Conservation (phyloP, 2,797 vertebrate genomes). For the Phrynocephalus guinanensis region DNA sequence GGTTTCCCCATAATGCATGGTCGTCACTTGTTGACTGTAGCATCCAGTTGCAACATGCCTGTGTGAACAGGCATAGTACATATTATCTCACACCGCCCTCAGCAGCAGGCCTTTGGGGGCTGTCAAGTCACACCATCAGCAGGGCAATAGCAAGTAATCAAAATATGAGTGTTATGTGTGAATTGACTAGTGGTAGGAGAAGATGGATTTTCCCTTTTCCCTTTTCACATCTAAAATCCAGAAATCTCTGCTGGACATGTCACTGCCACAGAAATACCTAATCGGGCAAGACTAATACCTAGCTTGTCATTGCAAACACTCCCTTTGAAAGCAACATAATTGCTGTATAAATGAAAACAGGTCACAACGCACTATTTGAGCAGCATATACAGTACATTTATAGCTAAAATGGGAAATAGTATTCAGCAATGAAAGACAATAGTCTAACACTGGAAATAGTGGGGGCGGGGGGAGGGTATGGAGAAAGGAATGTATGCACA, state of each 20-base stretch:
- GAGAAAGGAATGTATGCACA: not conserved
- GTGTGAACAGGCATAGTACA: not conserved
- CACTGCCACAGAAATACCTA: not conserved
- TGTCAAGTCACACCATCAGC: not conserved
- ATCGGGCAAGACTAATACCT: too few relatives aligned
- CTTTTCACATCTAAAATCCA: not conserved
- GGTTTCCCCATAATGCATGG: not conserved
- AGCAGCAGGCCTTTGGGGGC: not conserved
- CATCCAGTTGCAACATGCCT: not conserved
- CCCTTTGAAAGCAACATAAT: not conserved
- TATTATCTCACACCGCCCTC: not conserved
- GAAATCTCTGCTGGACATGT: not conserved
- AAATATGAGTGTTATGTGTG: not conserved
- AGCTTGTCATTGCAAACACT: not conserved
- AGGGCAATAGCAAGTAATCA: not conserved
- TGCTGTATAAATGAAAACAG: not conserved
- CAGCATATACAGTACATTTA: not conserved
- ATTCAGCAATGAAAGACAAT: slow-evolving; percentile 9
- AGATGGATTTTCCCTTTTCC: not conserved
- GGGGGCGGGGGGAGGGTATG: too few relatives aligned
- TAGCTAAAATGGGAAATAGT: not conserved
- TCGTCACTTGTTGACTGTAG: not conserved
- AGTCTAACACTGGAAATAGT: not conserved
- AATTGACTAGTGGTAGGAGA: not conserved
- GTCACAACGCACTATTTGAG: not conserved